Base-by-base conservation (phyloP, 1,140 invertebrate genomes). In the Drosophila funebris region DNA sequence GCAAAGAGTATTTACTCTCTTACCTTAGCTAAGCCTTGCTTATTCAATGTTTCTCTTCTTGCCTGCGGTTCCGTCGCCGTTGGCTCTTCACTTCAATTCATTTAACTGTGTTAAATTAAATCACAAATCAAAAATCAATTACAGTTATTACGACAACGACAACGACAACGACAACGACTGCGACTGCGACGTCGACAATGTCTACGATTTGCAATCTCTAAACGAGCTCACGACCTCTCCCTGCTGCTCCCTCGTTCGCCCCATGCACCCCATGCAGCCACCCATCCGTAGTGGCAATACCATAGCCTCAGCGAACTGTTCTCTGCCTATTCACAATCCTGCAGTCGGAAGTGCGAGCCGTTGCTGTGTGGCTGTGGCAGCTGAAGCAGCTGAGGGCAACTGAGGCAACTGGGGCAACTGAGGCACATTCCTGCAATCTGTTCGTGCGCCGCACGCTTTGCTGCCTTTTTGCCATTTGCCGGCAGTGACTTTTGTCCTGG, bases 111-210 rank as follows among this genome's bases (percentile, higher is more conserved):
- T 89, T 82, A 90, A 90, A 90, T 90, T 90, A 90, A 90, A 90
- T 90, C 81, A 90, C 87, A 90, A 90, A 90, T 90, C 87, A 90
- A 90, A 90, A 90, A 90, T 90, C 87, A 90, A 90, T 90, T 90
- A 87, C 87, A 87, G 82, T 90, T 90, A 90, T 90, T 90, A 90
- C 87, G 64, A 70, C 81, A 71, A 78, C 81, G 81, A 74, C 73
- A 70, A 64, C 73, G 76, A 67, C 29, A 14, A 29, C 84, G 64
- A 73, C 77, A 37, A 58, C 76, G 75, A 64, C 24, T 33, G 22
- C 84, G 64, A 73, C 75, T 36, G 52, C 69, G 66, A 80, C 78
- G 76, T 1, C 31, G n/a, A 27, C 24, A 5, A 73, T 80, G 81
- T 85, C 81, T 85, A 68, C 81, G 88, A 90, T 90, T 90, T 90